Conservation (phyloP, 1,140 invertebrate species). For the Scaptomyza graminum region DNA sequence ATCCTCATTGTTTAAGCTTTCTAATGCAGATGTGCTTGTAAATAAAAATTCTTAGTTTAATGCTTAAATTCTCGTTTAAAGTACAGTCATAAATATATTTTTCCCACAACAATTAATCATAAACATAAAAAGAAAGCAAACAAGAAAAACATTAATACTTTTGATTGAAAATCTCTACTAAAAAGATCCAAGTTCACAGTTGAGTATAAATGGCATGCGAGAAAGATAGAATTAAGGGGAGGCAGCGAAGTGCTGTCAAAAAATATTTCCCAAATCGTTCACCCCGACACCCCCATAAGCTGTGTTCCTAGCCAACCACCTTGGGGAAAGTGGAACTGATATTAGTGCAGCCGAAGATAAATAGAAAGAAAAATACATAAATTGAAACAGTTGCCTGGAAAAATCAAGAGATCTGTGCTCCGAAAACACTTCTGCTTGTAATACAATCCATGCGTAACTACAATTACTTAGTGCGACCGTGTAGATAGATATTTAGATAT, state of each 20-base stretch:
- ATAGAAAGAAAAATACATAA: conserved; percentile 55
- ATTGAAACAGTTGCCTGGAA: conserved; percentile 76
- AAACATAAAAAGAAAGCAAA: conserved; percentile 24
- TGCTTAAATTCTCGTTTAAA: background rate
- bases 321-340: conserved; percentile 67
- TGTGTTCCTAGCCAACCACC: conserved; percentile 16
- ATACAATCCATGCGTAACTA: conserved; percentile 80
- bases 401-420: conserved; percentile 46
- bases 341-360: conserved; percentile 67
- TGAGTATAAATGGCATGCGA: conserved; percentile 30
- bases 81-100: conserved; percentile 7
- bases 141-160: conserved; percentile 14
- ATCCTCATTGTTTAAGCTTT: too few relatives aligned
- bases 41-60: background rate
- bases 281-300: conserved; percentile 33
- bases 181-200: conserved; percentile 5
- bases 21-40: too few relatives aligned
- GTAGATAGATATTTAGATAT: conserved; percentile 29
- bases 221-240: background rate
- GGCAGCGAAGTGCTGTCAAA: conserved; percentile 31
- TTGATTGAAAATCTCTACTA: conserved; percentile 5
- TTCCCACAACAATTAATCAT: conserved; percentile 78
- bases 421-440: conserved; percentile 54
- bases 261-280: conserved; percentile 79
- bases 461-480: conserved; percentile 66